These are phyloP conservation scores for Panurus biarmicus DNA, from an alignment of 2,113 vertebrate genomes.

Conservation along the genomic window DNA sequence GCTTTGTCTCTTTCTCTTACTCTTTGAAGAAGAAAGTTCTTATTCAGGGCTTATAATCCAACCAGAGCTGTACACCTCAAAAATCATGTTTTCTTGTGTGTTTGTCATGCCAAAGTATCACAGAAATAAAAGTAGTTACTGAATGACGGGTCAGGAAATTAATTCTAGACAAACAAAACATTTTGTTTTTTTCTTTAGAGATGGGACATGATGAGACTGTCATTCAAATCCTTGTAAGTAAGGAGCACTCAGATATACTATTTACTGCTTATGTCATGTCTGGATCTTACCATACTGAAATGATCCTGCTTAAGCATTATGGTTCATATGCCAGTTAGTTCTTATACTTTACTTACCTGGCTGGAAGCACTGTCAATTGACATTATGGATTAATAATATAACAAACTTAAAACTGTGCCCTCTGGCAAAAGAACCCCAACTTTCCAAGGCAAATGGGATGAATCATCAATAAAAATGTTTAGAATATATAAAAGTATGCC, in stretches of 20 bases:
- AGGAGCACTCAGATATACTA: background rate
- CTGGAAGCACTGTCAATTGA: background rate
- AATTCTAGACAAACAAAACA: background rate
- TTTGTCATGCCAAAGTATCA: background rate
- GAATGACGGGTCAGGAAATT: background rate
- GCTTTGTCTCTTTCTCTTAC: background rate
- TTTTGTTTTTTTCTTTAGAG: background rate
- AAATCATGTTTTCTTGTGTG: background rate
- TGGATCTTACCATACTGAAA: background rate
- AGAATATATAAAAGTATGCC: background rate
- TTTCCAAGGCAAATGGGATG: background rate
- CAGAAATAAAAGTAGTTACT: background rate
- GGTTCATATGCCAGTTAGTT: background rate
- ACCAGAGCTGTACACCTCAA: background rate
- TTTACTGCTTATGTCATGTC: background rate
- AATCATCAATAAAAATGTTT: background rate
- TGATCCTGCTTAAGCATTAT: background rate
- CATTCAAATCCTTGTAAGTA: background rate
- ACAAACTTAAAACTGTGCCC: background rate
- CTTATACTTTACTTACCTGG: background rate
- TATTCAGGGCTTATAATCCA: background rate
- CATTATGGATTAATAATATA: background rate
- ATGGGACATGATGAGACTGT: background rate
- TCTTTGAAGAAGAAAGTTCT: background rate
- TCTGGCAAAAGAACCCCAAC: background rate